Percentiles rank a stretch among this genome's conserved stretches.
These are phyloP conservation scores for Cirrhinus molitorella DNA, from an alignment of 2,797 vertebrate genomes.

Conservation along the genomic window DNA sequence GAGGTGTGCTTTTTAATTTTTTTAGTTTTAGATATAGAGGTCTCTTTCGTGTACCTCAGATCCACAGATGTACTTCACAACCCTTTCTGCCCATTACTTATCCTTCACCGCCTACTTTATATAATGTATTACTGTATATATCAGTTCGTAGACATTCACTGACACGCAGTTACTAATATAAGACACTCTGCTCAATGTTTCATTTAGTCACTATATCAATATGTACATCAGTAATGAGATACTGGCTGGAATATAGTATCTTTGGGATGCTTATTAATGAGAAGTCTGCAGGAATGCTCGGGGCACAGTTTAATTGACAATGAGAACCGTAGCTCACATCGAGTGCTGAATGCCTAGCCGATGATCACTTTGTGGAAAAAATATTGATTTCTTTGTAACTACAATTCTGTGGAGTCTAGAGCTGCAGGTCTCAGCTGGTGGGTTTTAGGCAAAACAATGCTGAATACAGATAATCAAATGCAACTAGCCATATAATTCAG, in stretches of 20 bases:
- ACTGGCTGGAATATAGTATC: conserved; percentile 33
- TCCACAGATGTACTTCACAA: neutral
- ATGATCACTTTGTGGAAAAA: conserved; percentile 29
- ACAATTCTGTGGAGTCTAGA: conserved; percentile 14
- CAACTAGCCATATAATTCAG: conserved; percentile 2
- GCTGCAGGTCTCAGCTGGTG: neutral
- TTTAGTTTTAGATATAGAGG: no score
- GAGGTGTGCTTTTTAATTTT: conserved; percentile 72
- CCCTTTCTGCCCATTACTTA: neutral
- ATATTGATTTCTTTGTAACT: conserved; percentile 39
- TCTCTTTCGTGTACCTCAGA: neutral
- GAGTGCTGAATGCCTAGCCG: conserved; percentile 17
- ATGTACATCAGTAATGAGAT: conserved; percentile 41
- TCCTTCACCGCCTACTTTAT: neutral
- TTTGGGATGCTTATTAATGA: conserved; percentile 39
- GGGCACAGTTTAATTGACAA: conserved; percentile 35
- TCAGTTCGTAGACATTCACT: neutral
- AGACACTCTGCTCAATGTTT: conserved; percentile 29
- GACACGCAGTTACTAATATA: conserved; percentile 30
- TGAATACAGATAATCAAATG: conserved; percentile 9
- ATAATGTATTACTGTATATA: conserved; percentile 26
- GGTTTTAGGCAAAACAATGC: conserved; percentile 10
- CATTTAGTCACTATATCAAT: conserved; percentile 33
- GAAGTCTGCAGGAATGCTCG: conserved; percentile 28
- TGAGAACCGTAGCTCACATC: conserved; percentile 14